Evolutionary conservation across 2,888 invertebrate genomes (phyloP).

Genomic region (Hyposoter didymator): DNA sequence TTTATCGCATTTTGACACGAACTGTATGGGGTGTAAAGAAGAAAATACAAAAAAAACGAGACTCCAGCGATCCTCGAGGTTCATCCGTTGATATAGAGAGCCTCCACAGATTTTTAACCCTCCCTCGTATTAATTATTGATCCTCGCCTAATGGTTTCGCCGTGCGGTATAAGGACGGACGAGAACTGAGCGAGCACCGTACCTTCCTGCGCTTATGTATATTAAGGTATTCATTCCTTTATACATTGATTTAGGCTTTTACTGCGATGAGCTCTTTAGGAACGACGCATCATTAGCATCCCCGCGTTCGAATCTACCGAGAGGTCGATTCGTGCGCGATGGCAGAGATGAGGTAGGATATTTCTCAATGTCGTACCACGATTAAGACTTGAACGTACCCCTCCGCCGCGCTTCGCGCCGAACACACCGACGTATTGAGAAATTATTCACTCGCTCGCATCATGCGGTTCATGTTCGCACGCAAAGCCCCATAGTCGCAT

Average conservation of each 20-base stretch:
- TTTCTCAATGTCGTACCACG: conserved; percentile 80
- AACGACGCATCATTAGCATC: conserved; percentile 72
- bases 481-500: background rate
- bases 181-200: conserved; percentile 1
- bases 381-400: conserved; percentile 78
- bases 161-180: conserved; percentile 43
- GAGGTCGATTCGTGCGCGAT: conserved; percentile 74
- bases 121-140: conserved; percentile 68
- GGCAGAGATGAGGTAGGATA: conserved; percentile 77
- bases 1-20: conserved; percentile 8
- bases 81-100: conserved; percentile 65
- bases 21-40: conserved; percentile 44
- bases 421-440: conserved; percentile 2
- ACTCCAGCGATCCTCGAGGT: conserved; percentile 11
- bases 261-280: conserved; percentile 40
- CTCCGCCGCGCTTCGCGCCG: background rate
- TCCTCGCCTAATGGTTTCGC: conserved; percentile 62
- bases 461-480: background rate
- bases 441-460: conserved; percentile 31
- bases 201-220: background rate
- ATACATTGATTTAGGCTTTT: conserved; percentile 36
- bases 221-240: conserved; percentile 50
- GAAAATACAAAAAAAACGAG: background rate
- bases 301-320: conserved; percentile 71
- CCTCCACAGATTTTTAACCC: conserved; percentile 64